A percentile compares a stretch with the other conserved stretches of the same genome.
phyloP scores from a whole-genome alignment of 2,888 invertebrate species.

The Drosophila helvetica region DNA sequence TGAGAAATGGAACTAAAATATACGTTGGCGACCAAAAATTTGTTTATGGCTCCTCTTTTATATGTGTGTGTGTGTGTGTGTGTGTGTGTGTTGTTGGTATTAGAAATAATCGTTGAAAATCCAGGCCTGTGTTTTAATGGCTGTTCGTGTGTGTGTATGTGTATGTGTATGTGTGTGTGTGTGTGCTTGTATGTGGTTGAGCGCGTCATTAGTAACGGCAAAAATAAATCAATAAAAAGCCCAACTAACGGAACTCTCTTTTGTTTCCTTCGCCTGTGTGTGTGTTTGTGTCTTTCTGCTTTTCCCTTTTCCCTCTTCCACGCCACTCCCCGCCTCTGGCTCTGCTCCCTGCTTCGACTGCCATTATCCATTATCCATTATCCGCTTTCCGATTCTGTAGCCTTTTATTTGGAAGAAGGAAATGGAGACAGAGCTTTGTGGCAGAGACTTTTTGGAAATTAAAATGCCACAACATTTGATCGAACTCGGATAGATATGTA shows the following conservation, averaged over 20 bases:
- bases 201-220: constrained; percentile 72
- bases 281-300: constrained; percentile 38
- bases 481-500: no score
- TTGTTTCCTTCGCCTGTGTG: constrained; percentile 48
- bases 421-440: no score
- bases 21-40: constrained; percentile 68
- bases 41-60: constrained; percentile 65
- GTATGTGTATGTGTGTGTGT: constrained; percentile 28
- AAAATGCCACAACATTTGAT: no score
- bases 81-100: constrained; percentile 32
- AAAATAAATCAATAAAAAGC: constrained; percentile 75
- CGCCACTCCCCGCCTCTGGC: no score
- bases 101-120: constrained; percentile 61
- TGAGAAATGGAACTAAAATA: constrained; percentile 47
- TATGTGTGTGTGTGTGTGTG: constrained; percentile 21
- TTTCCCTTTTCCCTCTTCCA: neutral
- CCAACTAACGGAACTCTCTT: constrained; percentile 56
- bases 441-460: no score
- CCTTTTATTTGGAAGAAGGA: no score
- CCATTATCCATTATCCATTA: no score
- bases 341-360: no score
- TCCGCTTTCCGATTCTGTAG: no score
- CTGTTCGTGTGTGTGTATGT: constrained; percentile 13
- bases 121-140: constrained; percentile 28
- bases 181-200: constrained; percentile 43